These are phyloP conservation scores for Holacanthus passer DNA, from an alignment of 2,113 vertebrate species.

Conservation along the genomic window DNA sequence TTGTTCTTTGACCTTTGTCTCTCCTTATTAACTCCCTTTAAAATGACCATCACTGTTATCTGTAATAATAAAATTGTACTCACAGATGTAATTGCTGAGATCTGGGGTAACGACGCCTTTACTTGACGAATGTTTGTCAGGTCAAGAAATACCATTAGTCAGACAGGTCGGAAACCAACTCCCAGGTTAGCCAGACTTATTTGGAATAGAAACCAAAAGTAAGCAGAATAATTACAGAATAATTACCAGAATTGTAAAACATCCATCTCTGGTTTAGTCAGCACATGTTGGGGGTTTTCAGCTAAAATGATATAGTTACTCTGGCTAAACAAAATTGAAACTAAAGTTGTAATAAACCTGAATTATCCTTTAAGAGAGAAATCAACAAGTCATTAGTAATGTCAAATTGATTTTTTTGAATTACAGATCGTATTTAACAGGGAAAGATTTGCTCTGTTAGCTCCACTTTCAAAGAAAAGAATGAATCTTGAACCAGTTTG, in stretches of 20 bases:
- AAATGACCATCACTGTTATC: not conserved
- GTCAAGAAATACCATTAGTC: not conserved
- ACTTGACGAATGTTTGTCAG: not conserved
- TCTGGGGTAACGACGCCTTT: not conserved
- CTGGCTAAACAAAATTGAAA: not conserved
- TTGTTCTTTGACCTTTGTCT: not conserved
- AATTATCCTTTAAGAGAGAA: not conserved
- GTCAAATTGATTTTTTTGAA: not conserved
- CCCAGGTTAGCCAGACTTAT: not conserved
- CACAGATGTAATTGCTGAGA: not conserved
- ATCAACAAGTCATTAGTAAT: not conserved
- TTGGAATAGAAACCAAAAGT: not conserved
- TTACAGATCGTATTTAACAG: not conserved
- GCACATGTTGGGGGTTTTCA: too few species aligned
- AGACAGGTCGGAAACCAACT: not conserved
- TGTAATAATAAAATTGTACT: not conserved
- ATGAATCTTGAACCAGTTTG: not conserved
- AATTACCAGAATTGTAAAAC: too few species aligned
- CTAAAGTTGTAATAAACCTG: not conserved
- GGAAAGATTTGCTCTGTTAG: not conserved
- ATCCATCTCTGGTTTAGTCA: too few species aligned
- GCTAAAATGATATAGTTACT: too few species aligned
- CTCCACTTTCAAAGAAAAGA: not conserved
- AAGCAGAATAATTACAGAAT: too few species aligned
- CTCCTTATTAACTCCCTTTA: not conserved